Evolutionary conservation across 2,113 vertebrate genomes (phyloP).

Genomic region (Rhinolophus sinicus): DNA sequence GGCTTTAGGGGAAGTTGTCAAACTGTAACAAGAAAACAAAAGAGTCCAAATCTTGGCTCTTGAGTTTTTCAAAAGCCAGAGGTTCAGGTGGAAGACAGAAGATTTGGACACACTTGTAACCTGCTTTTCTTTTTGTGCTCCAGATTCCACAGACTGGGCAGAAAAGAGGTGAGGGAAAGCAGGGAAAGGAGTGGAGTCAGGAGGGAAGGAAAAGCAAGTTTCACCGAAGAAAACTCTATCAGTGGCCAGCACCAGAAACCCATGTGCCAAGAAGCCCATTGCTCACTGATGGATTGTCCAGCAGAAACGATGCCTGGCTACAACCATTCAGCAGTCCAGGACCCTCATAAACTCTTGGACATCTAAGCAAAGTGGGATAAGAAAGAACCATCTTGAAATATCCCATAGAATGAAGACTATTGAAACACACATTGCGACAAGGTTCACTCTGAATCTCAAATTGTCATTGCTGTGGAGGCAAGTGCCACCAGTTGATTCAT

Average conservation of each 20-base stretch:
- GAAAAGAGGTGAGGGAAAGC: not conserved
- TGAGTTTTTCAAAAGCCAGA: slow-evolving; percentile 58
- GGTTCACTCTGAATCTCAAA: not conserved
- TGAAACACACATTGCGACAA: not conserved
- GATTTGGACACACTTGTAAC: slow-evolving; percentile 62
- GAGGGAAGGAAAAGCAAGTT: not conserved
- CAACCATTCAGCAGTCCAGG: not conserved
- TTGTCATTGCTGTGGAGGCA: not conserved
- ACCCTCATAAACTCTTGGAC: not conserved
- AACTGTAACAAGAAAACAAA: slow-evolving; percentile 55
- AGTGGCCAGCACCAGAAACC: not conserved
- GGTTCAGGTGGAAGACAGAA: slow-evolving; percentile 67
- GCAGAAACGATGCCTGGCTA: not conserved
- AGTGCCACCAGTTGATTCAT: not conserved
- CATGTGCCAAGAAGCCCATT: not conserved
- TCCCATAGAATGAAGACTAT: not conserved
- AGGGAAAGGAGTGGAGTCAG: not conserved
- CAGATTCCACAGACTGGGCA: slow-evolving; percentile 52
- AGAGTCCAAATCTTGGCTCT: slow-evolving; percentile 52
- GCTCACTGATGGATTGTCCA: not conserved
- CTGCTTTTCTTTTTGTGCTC: slow-evolving; percentile 63
- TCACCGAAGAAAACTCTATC: not conserved
- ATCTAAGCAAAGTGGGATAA: not conserved
- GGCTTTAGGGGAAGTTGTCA: slow-evolving; percentile 56
- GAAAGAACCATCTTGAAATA: slow-evolving; percentile 19